Conservation (phyloP, 2,888 invertebrate genomes). For the Unio delphinus region DNA sequence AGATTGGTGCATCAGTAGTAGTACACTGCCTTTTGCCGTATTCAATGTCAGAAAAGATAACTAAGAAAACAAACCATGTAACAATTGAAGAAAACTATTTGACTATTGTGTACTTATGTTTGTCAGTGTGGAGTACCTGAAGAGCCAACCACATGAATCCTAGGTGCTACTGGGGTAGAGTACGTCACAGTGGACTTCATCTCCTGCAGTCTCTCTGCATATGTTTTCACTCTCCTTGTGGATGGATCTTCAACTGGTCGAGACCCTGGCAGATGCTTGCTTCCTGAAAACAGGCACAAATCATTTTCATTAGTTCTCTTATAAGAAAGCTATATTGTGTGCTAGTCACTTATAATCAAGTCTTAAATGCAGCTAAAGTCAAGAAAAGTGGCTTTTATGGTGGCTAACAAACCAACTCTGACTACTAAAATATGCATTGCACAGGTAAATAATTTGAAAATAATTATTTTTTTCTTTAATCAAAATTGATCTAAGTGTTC, state of each 20-base stretch:
- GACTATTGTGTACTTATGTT: no score
- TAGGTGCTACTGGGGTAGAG: slow-evolving; percentile 52
- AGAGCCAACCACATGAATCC: slow-evolving; percentile 32
- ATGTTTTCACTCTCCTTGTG: slow-evolving; percentile 61
- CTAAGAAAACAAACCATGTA: no score
- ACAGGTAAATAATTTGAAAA: no score
- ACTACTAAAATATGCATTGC: not conserved
- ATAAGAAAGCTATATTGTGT: no score
- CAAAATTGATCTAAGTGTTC: no score
- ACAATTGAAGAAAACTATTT: no score
- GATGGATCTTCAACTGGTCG: slow-evolving; percentile 22
- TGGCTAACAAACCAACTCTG: not conserved
- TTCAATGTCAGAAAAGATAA: no score
- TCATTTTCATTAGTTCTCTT: not conserved
- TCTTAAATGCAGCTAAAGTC: not conserved
- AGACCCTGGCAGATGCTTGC: slow-evolving; percentile 29
- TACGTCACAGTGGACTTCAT: slow-evolving; percentile 56
- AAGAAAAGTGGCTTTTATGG: not conserved
- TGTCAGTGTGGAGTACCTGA: slow-evolving; percentile 19
- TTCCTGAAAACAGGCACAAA: slow-evolving; percentile 23
- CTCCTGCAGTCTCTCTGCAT: slow-evolving; percentile 65
- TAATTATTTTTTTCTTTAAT: no score
- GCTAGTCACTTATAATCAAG: no score
- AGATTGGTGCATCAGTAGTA: no score
- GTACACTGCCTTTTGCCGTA: no score